Evolutionary conservation across 2,888 invertebrate genomes (phyloP).

Genomic region (Hyles lineata): DNA sequence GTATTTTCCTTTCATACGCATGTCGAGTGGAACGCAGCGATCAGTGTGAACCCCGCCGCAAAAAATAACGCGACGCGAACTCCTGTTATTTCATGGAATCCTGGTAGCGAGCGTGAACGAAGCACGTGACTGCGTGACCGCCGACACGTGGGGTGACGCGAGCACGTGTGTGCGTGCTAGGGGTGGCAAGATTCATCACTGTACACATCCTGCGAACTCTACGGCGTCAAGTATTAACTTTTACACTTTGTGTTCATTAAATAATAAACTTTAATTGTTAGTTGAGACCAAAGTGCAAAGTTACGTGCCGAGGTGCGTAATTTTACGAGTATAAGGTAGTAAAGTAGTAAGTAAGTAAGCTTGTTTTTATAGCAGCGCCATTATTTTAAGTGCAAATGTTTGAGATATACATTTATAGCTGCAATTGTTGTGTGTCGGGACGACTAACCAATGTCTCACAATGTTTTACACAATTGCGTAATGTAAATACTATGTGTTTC

Average conservation of each 20-base stretch:
- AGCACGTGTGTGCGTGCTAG: neutral
- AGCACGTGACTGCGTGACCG: conserved; percentile 27
- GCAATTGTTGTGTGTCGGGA: too few relatives aligned
- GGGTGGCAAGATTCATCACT: neutral
- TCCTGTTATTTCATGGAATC: conserved; percentile 1
- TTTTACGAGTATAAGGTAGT: neutral
- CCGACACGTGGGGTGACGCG: conserved; percentile 10
- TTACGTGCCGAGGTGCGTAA: neutral
- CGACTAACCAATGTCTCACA: too few relatives aligned
- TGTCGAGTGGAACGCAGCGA: neutral
- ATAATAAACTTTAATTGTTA: conserved; percentile 5
- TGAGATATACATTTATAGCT: too few relatives aligned
- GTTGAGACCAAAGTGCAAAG: neutral
- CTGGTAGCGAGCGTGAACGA: conserved; percentile 26
- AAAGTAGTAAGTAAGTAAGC: neutral
- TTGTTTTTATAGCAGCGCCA: too few relatives aligned
- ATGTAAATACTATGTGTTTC: too few relatives aligned
- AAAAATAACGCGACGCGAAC: neutral
- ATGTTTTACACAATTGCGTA: too few relatives aligned
- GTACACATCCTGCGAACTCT: neutral
- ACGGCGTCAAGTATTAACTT: neutral
- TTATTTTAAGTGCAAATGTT: too few relatives aligned
- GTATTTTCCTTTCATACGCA: neutral
- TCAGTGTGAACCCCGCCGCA: neutral
- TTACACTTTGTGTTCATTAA: conserved; percentile 5